Evolutionary conservation across 2,113 vertebrate genomes (phyloP).

Genomic region (Microtus montanus): DNA sequence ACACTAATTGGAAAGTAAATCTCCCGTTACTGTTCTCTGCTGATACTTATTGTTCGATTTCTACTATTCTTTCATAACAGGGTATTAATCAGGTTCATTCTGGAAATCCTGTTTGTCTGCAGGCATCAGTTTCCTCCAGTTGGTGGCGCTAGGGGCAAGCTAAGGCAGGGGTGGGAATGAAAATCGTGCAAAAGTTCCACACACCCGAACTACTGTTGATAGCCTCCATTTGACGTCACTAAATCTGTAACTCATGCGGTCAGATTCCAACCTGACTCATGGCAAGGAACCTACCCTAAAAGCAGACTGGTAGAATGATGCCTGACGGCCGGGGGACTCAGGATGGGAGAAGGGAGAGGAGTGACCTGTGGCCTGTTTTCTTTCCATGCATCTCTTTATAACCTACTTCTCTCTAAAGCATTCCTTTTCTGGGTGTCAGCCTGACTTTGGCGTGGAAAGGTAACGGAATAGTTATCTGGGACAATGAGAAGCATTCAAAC

Average conservation of each 20-base stretch:
- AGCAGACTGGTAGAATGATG: neutral
- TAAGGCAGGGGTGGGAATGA: neutral
- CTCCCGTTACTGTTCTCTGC: neutral
- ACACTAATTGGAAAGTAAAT: neutral
- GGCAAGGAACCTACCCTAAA: fast-evolving
- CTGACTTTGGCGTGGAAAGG: neutral
- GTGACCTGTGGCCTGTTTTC: neutral
- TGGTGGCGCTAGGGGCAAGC: neutral
- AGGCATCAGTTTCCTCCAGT: neutral
- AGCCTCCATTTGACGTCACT: too few relatives aligned
- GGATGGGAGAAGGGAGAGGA: neutral
- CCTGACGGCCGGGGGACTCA: too few relatives aligned
- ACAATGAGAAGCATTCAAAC: neutral
- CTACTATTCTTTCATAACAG: neutral
- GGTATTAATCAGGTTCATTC: neutral
- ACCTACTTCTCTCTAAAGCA: neutral
- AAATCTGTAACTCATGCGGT: neutral
- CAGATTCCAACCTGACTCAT: neutral
- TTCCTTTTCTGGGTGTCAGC: neutral
- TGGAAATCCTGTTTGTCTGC: neutral
- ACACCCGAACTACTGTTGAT: neutral
- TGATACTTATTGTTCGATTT: neutral
- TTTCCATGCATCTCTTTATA: neutral
- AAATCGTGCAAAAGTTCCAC: neutral
- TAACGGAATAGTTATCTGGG: neutral